These are phyloP conservation scores for Scatophagus argus DNA, from an alignment of 2,113 vertebrate species.

Conservation along the genomic window DNA sequence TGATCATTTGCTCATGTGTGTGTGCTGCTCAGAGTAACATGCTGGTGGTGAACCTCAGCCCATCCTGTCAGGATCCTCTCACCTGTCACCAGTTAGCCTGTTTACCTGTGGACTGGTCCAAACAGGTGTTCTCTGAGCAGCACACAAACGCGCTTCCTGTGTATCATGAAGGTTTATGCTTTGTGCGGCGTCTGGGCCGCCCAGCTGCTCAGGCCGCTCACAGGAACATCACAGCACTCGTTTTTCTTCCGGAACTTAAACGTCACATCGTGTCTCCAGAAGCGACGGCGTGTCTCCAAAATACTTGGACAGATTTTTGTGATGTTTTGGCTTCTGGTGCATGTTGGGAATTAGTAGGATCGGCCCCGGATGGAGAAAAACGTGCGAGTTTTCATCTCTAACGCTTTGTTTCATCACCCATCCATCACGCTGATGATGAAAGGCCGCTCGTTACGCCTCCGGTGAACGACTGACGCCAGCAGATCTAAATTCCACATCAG, in stretches of 20 bases:
- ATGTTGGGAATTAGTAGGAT: constrained; percentile 63
- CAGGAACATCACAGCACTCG: background rate
- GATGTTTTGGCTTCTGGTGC: constrained; percentile 53
- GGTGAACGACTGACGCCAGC: constrained; percentile 49
- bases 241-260: constrained; percentile 35
- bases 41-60: no score
- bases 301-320: constrained; percentile 39
- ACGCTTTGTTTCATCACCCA: constrained; percentile 72
- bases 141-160: no score
- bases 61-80: no score
- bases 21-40: no score
- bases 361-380: constrained; percentile 22
- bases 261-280: constrained; percentile 27
- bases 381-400: constrained; percentile 51
- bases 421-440: constrained; percentile 67
- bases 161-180: no score
- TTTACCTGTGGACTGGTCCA: no score
- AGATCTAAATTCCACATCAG: constrained; percentile 72
- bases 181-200: no score
- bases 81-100: no score
- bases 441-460: constrained; percentile 53
- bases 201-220: no score
- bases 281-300: constrained; percentile 26
- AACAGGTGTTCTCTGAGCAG: no score
- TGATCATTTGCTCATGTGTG: no score